Conservation (phyloP, 1,140 invertebrate species). For the Diploscapter pachys region DNA sequence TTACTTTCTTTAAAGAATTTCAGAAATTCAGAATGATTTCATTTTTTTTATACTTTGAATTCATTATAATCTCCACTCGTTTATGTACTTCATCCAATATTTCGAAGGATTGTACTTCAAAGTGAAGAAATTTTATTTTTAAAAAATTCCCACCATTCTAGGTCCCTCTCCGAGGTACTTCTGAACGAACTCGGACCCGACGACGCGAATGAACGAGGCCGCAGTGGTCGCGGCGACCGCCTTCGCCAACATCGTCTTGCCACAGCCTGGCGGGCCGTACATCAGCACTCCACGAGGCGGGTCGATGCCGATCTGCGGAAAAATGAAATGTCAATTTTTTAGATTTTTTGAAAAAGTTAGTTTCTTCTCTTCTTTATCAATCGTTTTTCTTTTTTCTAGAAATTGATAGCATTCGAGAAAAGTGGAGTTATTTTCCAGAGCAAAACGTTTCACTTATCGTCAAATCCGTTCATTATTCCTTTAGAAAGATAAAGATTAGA, state of each 20-base stretch:
- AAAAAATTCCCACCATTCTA: background rate
- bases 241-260: constrained; percentile 98
- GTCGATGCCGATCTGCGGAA: constrained; percentile 61
- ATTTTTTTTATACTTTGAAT: background rate
- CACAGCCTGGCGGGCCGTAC: constrained; percentile 94
- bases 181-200: constrained; percentile 98
- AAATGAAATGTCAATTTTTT: background rate
- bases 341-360: background rate
- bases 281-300: constrained; percentile 95
- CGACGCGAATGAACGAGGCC: constrained; percentile 95
- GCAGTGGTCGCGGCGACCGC: constrained; percentile 62
- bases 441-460: no score
- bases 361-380: background rate
- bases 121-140: no score
- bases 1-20: no score
- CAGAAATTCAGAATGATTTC: constrained; percentile 77
- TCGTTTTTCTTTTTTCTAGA: background rate
- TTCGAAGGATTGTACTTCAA: no score
- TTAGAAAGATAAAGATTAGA: no score
- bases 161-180: constrained; percentile 88
- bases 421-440: no score
- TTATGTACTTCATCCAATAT: no score
- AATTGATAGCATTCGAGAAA: no score
- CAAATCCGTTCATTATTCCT: no score
- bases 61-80: background rate